Evolutionary conservation across 2,888 invertebrate genomes (phyloP), one percentile per base, ranked within the genome.

Genomic region (Dusona sp.): DNA sequence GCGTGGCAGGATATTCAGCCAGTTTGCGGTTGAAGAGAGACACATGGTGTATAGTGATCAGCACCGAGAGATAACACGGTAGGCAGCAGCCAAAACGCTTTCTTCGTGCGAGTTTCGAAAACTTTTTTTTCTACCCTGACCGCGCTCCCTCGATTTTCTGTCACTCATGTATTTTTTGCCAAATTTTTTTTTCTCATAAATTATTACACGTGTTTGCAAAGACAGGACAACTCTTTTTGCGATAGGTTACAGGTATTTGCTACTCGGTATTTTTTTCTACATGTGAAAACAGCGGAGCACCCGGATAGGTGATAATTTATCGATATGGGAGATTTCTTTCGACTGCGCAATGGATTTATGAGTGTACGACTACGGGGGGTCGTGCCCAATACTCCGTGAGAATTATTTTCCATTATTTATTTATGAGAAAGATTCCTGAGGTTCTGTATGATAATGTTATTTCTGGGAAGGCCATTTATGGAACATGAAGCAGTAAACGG

Each of bases 1-100:
- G 78, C 38, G n/a, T 70, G 36, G 65, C 38, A 73, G 72, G 68
- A 68, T 78, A 81, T 81, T 85, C 78, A 61, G 81, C 65, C 54
- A 81, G 78, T 78, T 81, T 78, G 85, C 13, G 78, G 42, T 77
- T 65, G 78, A 51, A n/a, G 67, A 54, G 67, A 68, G 54, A 78
- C 25, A 78, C 25, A 42, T 29, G 48, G 54, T 65, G 64, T 78
- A 78, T 54, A 78, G 78, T 68, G 54, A 78, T 78, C 68, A 77
- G 78, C 25, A 38, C n/a, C 67, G 38, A 67, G 38, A 38, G 38
- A 67, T 38, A 67, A 67, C 36, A 22, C 38, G 38, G 29, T 29
- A 61, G 61, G 61, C 61, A 65, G 36, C n/a, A 19, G 65, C n/a
- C n/a, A 36, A 38, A 67, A 67, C 67, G 67, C 42, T 67, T 38